Percentiles rank a stretch among this genome's conserved stretches.
These are phyloP conservation scores for Anodontia alba DNA, from an alignment of 2,888 invertebrate genomes.

Conservation along the genomic window DNA sequence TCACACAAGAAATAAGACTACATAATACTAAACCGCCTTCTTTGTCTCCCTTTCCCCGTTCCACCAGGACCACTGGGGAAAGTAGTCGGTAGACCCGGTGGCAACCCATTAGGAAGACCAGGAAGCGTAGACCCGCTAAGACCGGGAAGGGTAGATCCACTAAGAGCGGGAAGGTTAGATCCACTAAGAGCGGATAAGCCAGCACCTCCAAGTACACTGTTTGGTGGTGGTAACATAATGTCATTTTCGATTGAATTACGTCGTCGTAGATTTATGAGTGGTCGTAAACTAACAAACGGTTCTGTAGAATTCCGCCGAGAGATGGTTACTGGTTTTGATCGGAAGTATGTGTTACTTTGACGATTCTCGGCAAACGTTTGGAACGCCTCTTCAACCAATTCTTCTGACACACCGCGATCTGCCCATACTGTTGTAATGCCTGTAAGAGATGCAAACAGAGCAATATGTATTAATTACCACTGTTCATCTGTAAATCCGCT, in stretches of 20 bases:
- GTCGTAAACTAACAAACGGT: constrained; percentile 58
- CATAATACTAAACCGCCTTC: constrained; percentile 62
- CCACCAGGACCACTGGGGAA: constrained; percentile 20
- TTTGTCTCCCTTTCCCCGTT: constrained; percentile 31
- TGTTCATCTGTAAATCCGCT: too few relatives aligned
- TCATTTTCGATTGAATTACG: constrained; percentile 58
- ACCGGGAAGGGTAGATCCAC: constrained; percentile 34
- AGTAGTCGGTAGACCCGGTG: background rate
- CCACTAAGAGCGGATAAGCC: constrained; percentile 8
- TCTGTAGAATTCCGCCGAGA: constrained; percentile 60
- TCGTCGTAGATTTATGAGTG: constrained; percentile 53
- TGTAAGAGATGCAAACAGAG: too few relatives aligned
- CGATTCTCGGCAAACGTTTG: constrained; percentile 64
- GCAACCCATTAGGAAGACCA: background rate
- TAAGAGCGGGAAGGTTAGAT: constrained; percentile 52
- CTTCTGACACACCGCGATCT: constrained; percentile 67
- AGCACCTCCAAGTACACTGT: constrained; percentile 21
- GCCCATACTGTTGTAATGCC: constrained; percentile 68
- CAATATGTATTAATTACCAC: too few relatives aligned
- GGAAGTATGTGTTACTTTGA: constrained; percentile 59
- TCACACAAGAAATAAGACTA: too few relatives aligned
- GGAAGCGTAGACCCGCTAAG: background rate
- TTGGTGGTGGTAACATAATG: constrained; percentile 39
- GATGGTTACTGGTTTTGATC: constrained; percentile 58
- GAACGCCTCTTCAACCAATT: constrained; percentile 66